Conservation (phyloP, 2,113 vertebrate genomes). For the Pseudorectes ferrugineus region DNA sequence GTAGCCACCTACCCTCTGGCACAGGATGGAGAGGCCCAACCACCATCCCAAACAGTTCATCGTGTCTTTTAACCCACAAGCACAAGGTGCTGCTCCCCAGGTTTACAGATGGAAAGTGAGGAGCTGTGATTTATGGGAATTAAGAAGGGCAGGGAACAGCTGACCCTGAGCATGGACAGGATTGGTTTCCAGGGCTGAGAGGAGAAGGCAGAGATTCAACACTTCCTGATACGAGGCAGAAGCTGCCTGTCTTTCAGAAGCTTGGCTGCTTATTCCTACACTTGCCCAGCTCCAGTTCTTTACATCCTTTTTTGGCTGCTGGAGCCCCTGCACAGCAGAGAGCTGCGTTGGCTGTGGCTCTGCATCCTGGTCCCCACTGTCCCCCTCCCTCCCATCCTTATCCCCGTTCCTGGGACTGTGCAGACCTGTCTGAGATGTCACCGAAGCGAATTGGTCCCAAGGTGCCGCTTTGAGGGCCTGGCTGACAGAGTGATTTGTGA, state of each 20-base stretch:
- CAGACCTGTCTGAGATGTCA: neutral
- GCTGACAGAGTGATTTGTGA: conserved; percentile 1
- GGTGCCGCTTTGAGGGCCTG: neutral
- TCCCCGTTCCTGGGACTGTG: fast-evolving
- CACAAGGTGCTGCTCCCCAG: neutral
- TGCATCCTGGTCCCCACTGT: fast-evolving
- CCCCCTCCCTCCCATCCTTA: neutral
- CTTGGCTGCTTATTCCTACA: neutral
- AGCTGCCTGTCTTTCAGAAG: neutral
- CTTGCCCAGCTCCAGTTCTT: neutral
- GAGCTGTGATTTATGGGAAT: neutral
- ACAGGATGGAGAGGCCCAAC: neutral
- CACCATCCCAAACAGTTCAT: neutral
- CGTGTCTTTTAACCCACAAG: neutral
- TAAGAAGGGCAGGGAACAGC: neutral
- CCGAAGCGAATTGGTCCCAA: neutral
- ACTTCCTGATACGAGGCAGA: neutral
- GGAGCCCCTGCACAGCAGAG: neutral
- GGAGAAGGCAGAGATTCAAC: neutral
- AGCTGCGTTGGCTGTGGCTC: neutral
- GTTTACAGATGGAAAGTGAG: neutral
- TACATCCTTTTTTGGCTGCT: neutral
- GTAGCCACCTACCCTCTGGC: too few relatives aligned
- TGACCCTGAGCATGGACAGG: neutral
- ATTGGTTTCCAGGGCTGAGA: neutral